A percentile compares a stretch with the other conserved stretches of the same genome.
These are phyloP conservation scores for Diorhabda elongata DNA, from an alignment of 1,140 invertebrate species.

Conservation along the genomic window DNA sequence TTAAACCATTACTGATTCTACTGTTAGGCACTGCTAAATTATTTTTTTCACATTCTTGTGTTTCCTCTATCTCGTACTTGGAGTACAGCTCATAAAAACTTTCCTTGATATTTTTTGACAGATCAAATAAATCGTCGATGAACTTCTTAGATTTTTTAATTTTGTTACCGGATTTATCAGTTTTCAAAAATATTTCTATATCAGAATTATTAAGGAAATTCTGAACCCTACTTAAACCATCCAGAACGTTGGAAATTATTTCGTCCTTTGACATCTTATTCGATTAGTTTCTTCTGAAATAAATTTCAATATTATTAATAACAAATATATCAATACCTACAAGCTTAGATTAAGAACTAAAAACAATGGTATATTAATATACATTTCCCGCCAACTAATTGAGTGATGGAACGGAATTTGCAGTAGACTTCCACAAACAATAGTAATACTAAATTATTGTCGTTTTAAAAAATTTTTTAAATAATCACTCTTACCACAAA, in stretches of 20 bases:
- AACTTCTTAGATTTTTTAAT: neutral
- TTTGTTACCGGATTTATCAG: neutral
- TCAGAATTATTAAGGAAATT: neutral
- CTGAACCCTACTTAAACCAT: neutral
- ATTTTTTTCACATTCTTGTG: too few species aligned
- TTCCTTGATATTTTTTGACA: neutral
- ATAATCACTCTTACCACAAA: neutral
- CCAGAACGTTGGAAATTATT: neutral
- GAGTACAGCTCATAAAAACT: neutral
- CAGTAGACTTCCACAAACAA: too few species aligned
- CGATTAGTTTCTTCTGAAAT: too few species aligned
- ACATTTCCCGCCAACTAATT: neutral
- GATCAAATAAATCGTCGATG: neutral
- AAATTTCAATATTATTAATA: too few species aligned
- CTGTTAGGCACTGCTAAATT: neutral
- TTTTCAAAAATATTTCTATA: neutral
- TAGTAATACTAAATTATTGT: too few species aligned
- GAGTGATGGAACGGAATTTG: too few species aligned
- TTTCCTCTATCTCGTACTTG: too few species aligned
- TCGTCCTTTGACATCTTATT: neutral
- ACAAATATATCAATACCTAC: too few species aligned
- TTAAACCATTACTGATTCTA: too few species aligned
- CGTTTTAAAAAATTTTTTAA: neutral
- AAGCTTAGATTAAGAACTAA: too few species aligned
- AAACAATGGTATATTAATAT: neutral